A percentile compares a stretch with the other conserved stretches of the same genome.
Conservation (phyloP, 1,140 invertebrate species). For the Rhizoglyphus robini region DNA sequence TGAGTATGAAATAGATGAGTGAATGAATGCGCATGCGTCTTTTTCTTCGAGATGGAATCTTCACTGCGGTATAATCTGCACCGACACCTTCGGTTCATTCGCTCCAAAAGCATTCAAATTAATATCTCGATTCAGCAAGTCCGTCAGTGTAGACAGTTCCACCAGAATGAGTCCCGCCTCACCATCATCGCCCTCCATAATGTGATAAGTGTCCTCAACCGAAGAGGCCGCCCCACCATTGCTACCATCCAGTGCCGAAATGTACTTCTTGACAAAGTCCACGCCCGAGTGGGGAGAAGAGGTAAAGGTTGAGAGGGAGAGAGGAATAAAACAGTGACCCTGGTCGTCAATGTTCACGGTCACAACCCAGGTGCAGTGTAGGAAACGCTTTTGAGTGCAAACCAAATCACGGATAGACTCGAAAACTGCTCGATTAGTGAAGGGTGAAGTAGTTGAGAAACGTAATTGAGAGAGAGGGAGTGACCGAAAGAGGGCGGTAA, state of each 20-base stretch:
- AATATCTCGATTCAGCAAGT: neutral
- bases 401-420: neutral
- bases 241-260: neutral
- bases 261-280: neutral
- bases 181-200: neutral
- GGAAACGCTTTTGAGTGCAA: neutral
- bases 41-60: too few species aligned
- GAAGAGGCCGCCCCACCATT: neutral
- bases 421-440: slow-evolving; percentile 17
- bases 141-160: neutral
- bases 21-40: too few species aligned
- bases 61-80: neutral
- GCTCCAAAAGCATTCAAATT: neutral
- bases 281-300: neutral
- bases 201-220: neutral
- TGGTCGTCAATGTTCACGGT: slow-evolving; percentile 10
- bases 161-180: neutral
- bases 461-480: slow-evolving; percentile 2
- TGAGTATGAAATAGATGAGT: too few species aligned
- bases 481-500: neutral
- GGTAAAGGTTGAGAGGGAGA: neutral
- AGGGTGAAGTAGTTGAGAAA: neutral
- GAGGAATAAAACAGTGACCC: slow-evolving; percentile 20
- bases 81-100: neutral
- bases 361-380: slow-evolving; percentile 14